phyloP scores from a whole-genome alignment of 1,140 invertebrate genomes.

The Monochamus saltuarius region DNA sequence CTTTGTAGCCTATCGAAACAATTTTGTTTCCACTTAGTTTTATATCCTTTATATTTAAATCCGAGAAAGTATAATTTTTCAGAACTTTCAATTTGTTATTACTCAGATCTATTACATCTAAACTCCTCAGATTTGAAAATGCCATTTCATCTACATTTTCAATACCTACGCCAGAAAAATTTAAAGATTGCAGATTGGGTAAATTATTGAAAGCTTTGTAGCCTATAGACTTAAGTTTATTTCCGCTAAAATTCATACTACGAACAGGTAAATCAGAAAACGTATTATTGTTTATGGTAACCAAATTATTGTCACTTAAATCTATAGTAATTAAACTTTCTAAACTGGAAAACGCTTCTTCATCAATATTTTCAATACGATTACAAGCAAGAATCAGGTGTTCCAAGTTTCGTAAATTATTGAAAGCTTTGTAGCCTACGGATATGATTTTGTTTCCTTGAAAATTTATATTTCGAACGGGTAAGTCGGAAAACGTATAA shows the following conservation, averaged over 20 bases:
- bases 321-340: not conserved
- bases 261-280: not conserved
- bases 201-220: too few relatives aligned
- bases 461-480: too few relatives aligned
- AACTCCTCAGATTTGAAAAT: not conserved
- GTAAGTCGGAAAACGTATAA: too few relatives aligned
- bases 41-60: too few relatives aligned
- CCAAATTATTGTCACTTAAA: not conserved
- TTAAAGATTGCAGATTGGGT: too few relatives aligned
- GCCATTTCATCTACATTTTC: not conserved
- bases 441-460: too few relatives aligned
- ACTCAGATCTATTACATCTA: not conserved
- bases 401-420: not conserved
- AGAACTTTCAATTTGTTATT: too few relatives aligned
- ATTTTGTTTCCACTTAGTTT: too few relatives aligned
- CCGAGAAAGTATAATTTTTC: too few relatives aligned
- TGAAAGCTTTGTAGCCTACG: not conserved
- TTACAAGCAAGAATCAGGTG: not conserved
- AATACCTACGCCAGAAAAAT: too few relatives aligned
- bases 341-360: not conserved
- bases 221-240: not conserved
- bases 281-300: not conserved
- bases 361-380: not conserved
- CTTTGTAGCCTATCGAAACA: too few relatives aligned
- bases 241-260: not conserved